A percentile compares a stretch with the other conserved stretches of the same genome.
These are phyloP conservation scores for Garrulus glandarius DNA, from an alignment of 2,797 vertebrate species.

Conservation along the genomic window DNA sequence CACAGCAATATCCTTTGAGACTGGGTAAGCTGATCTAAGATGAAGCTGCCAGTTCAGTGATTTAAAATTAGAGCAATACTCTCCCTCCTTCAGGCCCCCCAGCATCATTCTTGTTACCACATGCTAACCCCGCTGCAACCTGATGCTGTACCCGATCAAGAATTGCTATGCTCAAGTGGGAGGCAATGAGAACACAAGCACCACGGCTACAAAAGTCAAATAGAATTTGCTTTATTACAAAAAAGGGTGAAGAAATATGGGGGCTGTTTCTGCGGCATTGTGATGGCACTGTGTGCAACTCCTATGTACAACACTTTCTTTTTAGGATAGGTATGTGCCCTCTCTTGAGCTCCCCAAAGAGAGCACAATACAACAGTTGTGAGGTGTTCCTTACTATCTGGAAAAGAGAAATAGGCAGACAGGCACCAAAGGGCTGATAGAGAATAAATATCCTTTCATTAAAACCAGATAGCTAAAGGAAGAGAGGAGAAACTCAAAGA, in stretches of 20 bases:
- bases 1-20: neutral
- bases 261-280: accelerated
- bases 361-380: neutral
- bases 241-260: neutral
- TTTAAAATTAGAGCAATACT: slow-evolving; percentile 34
- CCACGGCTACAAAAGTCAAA: neutral
- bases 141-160: slow-evolving; percentile 18
- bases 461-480: neutral
- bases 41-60: slow-evolving; percentile 16
- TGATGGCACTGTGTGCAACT: neutral
- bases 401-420: neutral
- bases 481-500: neutral
- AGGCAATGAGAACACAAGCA: neutral
- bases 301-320: neutral
- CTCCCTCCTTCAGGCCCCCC: slow-evolving; percentile 20
- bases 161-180: slow-evolving; percentile 20
- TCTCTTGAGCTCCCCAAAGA: neutral
- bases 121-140: slow-evolving; percentile 38
- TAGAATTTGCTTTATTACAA: neutral
- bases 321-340: neutral
- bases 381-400: neutral
- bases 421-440: neutral
- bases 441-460: neutral
- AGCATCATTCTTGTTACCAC: slow-evolving; percentile 29
- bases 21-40: slow-evolving; percentile 12